Base-by-base conservation (phyloP, 2,888 invertebrate species). In the Drosophila conformis region DNA sequence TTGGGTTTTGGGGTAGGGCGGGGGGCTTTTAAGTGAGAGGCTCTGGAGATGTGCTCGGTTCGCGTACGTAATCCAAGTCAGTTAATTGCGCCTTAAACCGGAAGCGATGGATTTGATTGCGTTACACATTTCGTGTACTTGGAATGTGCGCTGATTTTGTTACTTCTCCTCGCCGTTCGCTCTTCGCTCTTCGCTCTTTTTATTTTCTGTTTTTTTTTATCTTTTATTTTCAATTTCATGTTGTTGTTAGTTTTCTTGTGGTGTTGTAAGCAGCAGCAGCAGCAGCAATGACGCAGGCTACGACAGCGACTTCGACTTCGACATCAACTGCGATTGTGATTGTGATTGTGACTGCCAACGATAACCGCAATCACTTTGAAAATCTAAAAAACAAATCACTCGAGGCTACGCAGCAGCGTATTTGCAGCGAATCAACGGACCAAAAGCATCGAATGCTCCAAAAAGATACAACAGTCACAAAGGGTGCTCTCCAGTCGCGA, bases 41-140 rank as follows among this genome's bases (percentile, higher is more conserved):
- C 8, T 40, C 49, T 64, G 40, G 66, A 59, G 73, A 61, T 72
- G 74, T 67, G 77, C 78, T 71, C 69, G 69, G 69, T 59, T 29
- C 13, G 59, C 53, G 71, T 73, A 76, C 89, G 87, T 87, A 83
- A 90, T 87, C 83, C 89, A 83, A 83, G 89, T 73, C 75, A 80
- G 89, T 87, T 88, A 90, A 87, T 87, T 90, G 87, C 90, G 90
- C 74, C 86, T 83, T 82, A 90, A 90, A 90, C 90, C 87, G 87
- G 87, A 87, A 87, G 89, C 89, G 82, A 83, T 87, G 90, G 90
- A 87, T 87, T 90, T 88, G 90, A 87, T 87, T 87, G 87, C 90
- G 90, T 86, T 87, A 90, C 89, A 87, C 87, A 89, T 87, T 87
- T 89, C 78, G 76, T 73, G 76, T 67, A 49, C 73, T 87, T 87